These are phyloP conservation scores for Metopolophium dirhodum DNA, from an alignment of 1,140 invertebrate genomes.

Conservation along the genomic window DNA sequence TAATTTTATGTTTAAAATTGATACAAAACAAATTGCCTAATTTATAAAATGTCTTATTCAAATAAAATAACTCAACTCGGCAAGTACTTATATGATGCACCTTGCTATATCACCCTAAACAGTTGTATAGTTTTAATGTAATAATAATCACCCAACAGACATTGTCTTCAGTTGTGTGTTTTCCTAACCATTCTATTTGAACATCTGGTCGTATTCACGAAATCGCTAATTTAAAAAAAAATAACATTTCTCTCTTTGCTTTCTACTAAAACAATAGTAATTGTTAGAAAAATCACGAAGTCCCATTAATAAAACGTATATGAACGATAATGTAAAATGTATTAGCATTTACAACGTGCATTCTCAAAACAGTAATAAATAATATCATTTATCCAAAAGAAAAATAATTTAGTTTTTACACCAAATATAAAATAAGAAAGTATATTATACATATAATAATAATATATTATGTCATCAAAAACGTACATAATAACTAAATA, in stretches of 20 bases:
- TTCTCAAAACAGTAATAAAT: neutral
- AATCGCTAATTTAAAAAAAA: neutral
- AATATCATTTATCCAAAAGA: too few relatives aligned
- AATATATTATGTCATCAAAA: too few relatives aligned
- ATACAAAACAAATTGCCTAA: neutral
- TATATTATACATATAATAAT: too few relatives aligned
- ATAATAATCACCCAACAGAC: neutral
- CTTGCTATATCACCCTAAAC: neutral
- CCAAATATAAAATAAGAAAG: neutral
- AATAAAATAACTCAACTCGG: neutral
- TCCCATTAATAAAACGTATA: conserved; percentile 10
- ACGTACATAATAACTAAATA: neutral
- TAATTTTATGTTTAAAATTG: neutral
- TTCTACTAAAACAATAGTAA: conserved; percentile 34
- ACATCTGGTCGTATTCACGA: conserved; percentile 6
- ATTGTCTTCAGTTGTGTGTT: neutral
- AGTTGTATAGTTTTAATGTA: neutral
- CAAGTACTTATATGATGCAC: neutral
- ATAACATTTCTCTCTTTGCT: conserved; percentile 14
- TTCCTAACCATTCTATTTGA: conserved; percentile 1
- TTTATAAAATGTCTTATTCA: neutral
- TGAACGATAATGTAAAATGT: neutral
- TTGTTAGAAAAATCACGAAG: conserved; percentile 5
- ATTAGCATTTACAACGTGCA: neutral
- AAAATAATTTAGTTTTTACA: neutral